These are phyloP conservation scores for Antrozous pallidus DNA, from an alignment of 2,797 vertebrate species.

Conservation along the genomic window DNA sequence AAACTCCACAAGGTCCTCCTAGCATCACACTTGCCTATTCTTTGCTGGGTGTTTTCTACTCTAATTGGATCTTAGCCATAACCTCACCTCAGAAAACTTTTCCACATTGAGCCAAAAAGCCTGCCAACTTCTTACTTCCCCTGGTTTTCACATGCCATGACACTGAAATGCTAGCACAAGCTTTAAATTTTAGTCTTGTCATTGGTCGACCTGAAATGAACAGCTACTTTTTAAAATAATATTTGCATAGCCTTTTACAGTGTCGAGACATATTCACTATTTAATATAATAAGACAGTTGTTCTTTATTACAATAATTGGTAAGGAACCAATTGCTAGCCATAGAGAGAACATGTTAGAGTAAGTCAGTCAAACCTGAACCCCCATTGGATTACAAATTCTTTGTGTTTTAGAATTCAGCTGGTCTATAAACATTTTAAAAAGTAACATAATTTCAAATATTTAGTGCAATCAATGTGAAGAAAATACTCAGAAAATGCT, in stretches of 20 bases:
- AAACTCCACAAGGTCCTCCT: background rate
- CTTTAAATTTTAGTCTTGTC: background rate
- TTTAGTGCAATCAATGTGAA: background rate
- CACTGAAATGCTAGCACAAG: constrained; percentile 2
- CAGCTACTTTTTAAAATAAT: background rate
- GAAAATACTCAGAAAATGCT: background rate
- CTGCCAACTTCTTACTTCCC: background rate
- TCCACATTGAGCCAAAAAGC: background rate
- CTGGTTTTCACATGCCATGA: background rate
- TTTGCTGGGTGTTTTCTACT: background rate
- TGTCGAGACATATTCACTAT: background rate
- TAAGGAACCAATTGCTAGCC: background rate
- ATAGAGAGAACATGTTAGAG: background rate
- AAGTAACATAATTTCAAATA: background rate
- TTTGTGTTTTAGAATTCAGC: background rate
- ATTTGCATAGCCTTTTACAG: background rate
- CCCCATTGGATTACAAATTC: background rate
- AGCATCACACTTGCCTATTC: background rate
- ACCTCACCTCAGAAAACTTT: background rate
- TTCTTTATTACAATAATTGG: background rate
- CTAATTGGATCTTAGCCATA: background rate
- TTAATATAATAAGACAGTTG: background rate
- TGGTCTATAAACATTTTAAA: background rate
- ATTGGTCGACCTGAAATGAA: background rate
- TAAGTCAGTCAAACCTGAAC: background rate